Base-by-base conservation (phyloP, 2,888 invertebrate species). In the Lasioglossum pauxillum region DNA sequence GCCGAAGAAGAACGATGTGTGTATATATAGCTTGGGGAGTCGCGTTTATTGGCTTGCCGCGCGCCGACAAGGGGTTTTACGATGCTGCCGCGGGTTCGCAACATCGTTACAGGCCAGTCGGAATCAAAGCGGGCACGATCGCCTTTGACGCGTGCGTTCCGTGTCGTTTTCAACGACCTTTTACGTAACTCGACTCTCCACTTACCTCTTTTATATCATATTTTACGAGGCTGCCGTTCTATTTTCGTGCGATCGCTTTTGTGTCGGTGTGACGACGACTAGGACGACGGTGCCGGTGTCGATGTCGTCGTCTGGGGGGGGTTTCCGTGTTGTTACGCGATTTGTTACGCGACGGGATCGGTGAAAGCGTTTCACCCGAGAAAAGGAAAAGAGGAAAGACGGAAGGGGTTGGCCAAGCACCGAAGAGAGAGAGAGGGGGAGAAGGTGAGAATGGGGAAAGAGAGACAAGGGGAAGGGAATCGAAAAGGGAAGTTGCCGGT, bases 101-200 rank as follows among this genome's bases (percentile, higher is more conserved):
- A 72, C 71, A 74, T 82, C 74, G 71, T 82, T 82, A 82, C 73
- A 16, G 69, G 67, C 10, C 19, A 35, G 31, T 16, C 38, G 80
- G 44, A 79, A 78, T 85, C 85, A 80, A 87, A 85, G 80, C 72
- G 27, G 78, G 67, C 49, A 72, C 67, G 78, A 53, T 72, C 77
- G 53, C 49, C 78, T 82, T 87, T 78, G 75, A 85, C 72, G 46
- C 77, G 46, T 35, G 64, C 49, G 60, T 64, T 74, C 72, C 76
- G n/a, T 27, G 46, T 69, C 72, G 67, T 79, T 75, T 60, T 35
- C 74, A 10, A 46, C 78, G 46, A 44, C 64, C 72, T 67, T 80
- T 80, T 78, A 72, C 71, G 67, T 85, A 84, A 84, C 79, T 67
- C 57, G 44, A 38, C 49, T 71, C 64, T 35, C 35, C 75, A 69